Conservation (phyloP, 2,797 vertebrate genomes). For the Eremophila alpestris region DNA sequence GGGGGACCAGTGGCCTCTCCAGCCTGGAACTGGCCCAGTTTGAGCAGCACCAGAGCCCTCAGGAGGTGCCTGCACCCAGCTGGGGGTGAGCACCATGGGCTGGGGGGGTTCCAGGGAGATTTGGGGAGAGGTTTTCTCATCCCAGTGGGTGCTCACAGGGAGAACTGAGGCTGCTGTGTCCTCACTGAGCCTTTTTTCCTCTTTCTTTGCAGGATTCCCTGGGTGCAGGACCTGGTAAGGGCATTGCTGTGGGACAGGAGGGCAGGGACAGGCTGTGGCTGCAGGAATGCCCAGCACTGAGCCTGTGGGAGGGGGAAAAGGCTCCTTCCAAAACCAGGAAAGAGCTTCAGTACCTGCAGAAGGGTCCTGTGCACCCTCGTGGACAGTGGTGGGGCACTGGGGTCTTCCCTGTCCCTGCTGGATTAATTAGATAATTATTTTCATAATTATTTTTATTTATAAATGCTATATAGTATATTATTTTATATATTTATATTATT, state of each 20-base stretch:
- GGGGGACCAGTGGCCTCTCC: background rate
- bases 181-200: background rate
- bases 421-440: too few species aligned
- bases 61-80: background rate
- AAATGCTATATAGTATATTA: too few species aligned
- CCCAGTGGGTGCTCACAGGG: accelerated
- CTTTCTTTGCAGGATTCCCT: slow-evolving; percentile 65
- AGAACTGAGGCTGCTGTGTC: accelerated
- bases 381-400: accelerated
- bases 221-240: slow-evolving; percentile 75
- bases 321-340: background rate
- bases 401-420: background rate
- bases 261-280: background rate
- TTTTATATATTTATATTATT: too few species aligned
- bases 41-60: background rate
- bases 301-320: background rate
- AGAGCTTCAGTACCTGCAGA: background rate
- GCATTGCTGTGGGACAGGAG: background rate
- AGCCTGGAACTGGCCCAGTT: background rate
- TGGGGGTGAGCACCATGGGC: accelerated
- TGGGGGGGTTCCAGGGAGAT: background rate
- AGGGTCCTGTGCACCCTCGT: background rate
- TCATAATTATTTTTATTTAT: too few species aligned
- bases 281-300: background rate
- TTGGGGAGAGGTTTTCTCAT: background rate